Evolutionary conservation across 2,888 invertebrate genomes (phyloP), one percentile per base, ranked within the genome.

Genomic region (Drosophila mulleri): DNA sequence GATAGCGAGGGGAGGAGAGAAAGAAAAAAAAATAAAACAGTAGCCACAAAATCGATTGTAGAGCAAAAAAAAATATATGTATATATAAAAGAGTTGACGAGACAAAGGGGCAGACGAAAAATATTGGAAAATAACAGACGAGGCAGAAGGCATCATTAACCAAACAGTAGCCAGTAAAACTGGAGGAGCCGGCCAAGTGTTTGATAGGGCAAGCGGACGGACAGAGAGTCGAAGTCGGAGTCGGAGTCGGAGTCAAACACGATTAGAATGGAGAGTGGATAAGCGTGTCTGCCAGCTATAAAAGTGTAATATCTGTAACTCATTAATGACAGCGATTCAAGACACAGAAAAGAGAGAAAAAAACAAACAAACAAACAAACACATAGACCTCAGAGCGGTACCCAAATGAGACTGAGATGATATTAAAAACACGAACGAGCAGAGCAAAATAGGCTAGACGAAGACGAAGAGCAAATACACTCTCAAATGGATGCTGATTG

Each of bases 271-370:
- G 88, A 90, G 84, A 86, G 89, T 90, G 90, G 91, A 89, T 90
- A 91, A 89, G 91, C 91, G 91, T 89, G 90, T 90, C 91, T 89
- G 90, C 73, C 80, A 80, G 91, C 85, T 77, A 91, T 91, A 90
- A 89, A 86, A 89, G 89, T 89, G 91, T 89, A 89, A 91, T 91
- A 89, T 89, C 89, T 90, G 89, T 89, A 91, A 90, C 89, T 91
- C 89, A 88, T 89, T 89, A 89, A 90, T 89, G 89, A 89, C 88
- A 91, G 90, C 83, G 88, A 86, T 86, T 89, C 83, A 73, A 90
- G 88, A 77, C 77, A 59, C 63, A 78, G 26, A 73, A 60, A 47
- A 58, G n/a, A 76, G 66, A 48, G 53, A 45, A 37, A 18, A 9
- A 50, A 74, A 56, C 65, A n/a, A n/a, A n/a, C n/a, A n/a, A n/a